Evolutionary conservation across 2,797 vertebrate genomes (phyloP).

Genomic region (Cichlasoma orientale): DNA sequence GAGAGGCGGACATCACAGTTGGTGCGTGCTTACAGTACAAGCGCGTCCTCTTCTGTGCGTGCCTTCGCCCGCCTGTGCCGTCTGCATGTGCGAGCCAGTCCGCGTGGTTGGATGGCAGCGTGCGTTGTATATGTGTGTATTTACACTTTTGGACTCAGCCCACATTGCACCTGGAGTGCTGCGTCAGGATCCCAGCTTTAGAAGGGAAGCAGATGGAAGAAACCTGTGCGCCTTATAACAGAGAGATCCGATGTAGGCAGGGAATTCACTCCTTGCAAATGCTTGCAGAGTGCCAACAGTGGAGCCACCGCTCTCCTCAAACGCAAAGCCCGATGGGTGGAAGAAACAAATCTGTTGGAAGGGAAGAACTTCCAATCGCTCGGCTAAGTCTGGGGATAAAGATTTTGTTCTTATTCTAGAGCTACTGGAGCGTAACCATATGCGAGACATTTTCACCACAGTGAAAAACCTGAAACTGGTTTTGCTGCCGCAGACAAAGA

Average conservation of each 20-base stretch:
- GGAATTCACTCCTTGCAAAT: slow-evolving; percentile 64
- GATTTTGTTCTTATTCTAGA: slow-evolving; percentile 28
- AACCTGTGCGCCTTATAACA: slow-evolving; percentile 44
- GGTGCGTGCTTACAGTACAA: neutral
- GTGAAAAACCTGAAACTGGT: neutral
- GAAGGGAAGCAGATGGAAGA: slow-evolving; percentile 70
- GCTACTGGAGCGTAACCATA: slow-evolving; percentile 19
- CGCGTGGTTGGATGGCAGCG: slow-evolving; percentile 38
- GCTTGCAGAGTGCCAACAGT: slow-evolving; percentile 46
- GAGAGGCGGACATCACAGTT: slow-evolving; percentile 28
- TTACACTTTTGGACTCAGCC: slow-evolving; percentile 54
- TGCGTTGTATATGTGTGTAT: slow-evolving; percentile 42
- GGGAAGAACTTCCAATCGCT: slow-evolving; percentile 30
- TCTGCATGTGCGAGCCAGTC: neutral
- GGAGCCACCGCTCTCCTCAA: slow-evolving; percentile 44
- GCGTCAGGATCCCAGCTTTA: slow-evolving; percentile 62
- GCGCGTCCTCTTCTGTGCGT: slow-evolving; percentile 6
- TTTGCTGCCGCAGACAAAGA: slow-evolving; percentile 5
- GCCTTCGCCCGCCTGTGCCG: slow-evolving; percentile 23
- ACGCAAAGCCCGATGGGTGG: slow-evolving; percentile 37
- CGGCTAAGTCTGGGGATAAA: slow-evolving; percentile 28
- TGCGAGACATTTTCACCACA: slow-evolving; percentile 17
- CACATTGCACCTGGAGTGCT: slow-evolving; percentile 67
- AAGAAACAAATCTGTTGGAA: slow-evolving; percentile 11
- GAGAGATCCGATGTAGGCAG: slow-evolving; percentile 50